phyloP scores from a whole-genome alignment of 2,888 invertebrate genomes.

The Gerris lacustris region DNA sequence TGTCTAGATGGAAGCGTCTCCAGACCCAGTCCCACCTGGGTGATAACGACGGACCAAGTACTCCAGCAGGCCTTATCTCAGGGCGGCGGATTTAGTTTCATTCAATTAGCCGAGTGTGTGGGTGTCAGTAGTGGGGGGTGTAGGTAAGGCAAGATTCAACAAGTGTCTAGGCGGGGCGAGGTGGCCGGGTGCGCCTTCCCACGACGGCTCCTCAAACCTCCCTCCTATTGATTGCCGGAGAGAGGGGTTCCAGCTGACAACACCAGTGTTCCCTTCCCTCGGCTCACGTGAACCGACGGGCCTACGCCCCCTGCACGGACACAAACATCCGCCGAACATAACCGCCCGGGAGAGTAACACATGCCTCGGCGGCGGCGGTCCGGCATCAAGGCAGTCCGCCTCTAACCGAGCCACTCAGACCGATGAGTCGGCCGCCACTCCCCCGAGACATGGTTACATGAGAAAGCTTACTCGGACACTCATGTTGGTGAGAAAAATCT shows the following conservation, averaged over 20 bases:
- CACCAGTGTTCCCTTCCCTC: not conserved
- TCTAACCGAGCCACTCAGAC: not conserved
- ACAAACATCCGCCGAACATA: not conserved
- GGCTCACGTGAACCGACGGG: not conserved
- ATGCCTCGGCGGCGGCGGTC: not conserved
- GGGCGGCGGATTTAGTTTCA: not conserved
- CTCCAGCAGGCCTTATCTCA: too few relatives aligned
- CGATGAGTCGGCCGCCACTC: not conserved
- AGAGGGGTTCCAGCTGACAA: not conserved
- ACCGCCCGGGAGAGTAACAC: not conserved
- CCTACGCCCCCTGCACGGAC: not conserved
- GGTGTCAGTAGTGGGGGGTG: not conserved
- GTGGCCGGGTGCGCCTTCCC: not conserved
- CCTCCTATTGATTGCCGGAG: not conserved
- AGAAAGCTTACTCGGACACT: not conserved
- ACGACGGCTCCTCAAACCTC: not conserved
- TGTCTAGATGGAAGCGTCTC: too few relatives aligned
- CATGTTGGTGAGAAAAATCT: constrained; percentile 10
- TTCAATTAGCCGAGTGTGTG: not conserved
- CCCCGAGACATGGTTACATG: constrained; percentile 10
- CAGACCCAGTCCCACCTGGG: too few relatives aligned
- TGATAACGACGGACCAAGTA: too few relatives aligned
- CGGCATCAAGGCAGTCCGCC: not conserved
- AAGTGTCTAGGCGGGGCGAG: not conserved
- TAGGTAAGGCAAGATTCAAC: not conserved